These are phyloP conservation scores for Remorina albescens DNA, from an alignment of 2,797 vertebrate genomes.

Conservation along the genomic window DNA sequence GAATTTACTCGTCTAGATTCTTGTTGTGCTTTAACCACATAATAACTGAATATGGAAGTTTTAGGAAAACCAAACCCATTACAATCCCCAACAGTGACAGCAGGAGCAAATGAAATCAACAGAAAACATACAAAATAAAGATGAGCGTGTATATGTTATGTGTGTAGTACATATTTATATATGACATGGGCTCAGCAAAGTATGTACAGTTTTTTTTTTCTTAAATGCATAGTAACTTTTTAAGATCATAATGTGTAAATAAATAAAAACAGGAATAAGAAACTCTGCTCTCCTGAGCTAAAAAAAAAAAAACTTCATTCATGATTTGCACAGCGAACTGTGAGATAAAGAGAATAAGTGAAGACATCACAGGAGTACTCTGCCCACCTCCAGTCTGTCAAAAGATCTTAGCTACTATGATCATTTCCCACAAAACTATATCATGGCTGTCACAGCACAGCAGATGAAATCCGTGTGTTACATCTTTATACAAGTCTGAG, in stretches of 20 bases:
- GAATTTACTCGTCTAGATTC: background rate
- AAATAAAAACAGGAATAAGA: conserved; percentile 81
- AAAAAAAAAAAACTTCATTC: conserved; percentile 78
- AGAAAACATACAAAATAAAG: conserved; percentile 70
- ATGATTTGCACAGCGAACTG: conserved; percentile 47
- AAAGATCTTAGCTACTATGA: conserved; percentile 25
- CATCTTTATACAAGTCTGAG: conserved; percentile 1
- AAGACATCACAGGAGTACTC: conserved; percentile 13
- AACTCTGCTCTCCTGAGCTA: conserved; percentile 79
- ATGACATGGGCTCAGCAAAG: conserved; percentile 63
- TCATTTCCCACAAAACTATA: conserved; percentile 10
- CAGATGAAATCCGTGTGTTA: background rate
- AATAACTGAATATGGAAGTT: conserved; percentile 46
- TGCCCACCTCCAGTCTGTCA: conserved; percentile 24
- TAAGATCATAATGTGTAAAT: conserved; percentile 80
- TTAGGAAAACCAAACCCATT: conserved; percentile 55
- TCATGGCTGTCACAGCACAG: conserved; percentile 12
- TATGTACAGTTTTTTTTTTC: conserved; percentile 74
- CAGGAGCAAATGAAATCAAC: conserved; percentile 62
- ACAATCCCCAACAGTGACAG: conserved; percentile 52
- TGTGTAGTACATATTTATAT: conserved; percentile 73
- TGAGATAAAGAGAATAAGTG: conserved; percentile 21
- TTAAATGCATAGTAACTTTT: conserved; percentile 84
- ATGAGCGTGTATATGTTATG: conserved; percentile 72
- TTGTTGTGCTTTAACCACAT: conserved; percentile 2